Evolutionary conservation across 2,888 invertebrate genomes (phyloP), one percentile per base, ranked within the genome.

Genomic region (Tenthredo notha): DNA sequence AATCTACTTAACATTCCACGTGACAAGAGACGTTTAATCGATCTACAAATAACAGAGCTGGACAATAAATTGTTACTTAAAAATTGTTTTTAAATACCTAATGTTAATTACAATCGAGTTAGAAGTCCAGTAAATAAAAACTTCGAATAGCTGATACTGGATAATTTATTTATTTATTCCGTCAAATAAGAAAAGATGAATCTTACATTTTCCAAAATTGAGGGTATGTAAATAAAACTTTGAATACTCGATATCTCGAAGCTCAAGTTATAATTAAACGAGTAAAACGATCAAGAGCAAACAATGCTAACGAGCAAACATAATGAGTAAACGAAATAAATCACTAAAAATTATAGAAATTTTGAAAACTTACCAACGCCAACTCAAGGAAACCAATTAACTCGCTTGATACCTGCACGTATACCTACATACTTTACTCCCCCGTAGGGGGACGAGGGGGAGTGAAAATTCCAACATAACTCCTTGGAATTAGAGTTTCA

Each of bases 201-300:
- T 80, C 80, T 61, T 61, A 21, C 12, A 2, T 80, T 61, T 61
- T 12, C 33, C 37, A 18, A 40, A 61, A 21, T 58, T 78, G n/a
- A 78, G 10, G 61, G 37, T 61, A 37, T 78, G 78, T n/a, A 78
- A 78, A 78, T 78, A 50, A 78, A 61, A 58, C 37, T 58, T 78
- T 0, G 10, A 40, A 37, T 47, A 40, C 37, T 78, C 58, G 40
- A 61, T 37, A 21, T 54, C 50, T n/a, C 12, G 7, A 37, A 77
- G 18, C 54, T 33, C 7, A 54, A 54, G 54, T 18, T 74, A 75
- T 67, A 74, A 74, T 40, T n/a, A 25, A 74, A 40, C 54, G 18
- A 18, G 47, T 54, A 9, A 77, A 47, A 7, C 37, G 29, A 18
- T 77, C n/a, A 25, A 77, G 47, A 25, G 47, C 15, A 77, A 54